Percentiles rank a stretch among this genome's conserved stretches.
Evolutionary conservation across 2,113 vertebrate species (phyloP).

Genomic region (Argyrosomus japonicus): DNA sequence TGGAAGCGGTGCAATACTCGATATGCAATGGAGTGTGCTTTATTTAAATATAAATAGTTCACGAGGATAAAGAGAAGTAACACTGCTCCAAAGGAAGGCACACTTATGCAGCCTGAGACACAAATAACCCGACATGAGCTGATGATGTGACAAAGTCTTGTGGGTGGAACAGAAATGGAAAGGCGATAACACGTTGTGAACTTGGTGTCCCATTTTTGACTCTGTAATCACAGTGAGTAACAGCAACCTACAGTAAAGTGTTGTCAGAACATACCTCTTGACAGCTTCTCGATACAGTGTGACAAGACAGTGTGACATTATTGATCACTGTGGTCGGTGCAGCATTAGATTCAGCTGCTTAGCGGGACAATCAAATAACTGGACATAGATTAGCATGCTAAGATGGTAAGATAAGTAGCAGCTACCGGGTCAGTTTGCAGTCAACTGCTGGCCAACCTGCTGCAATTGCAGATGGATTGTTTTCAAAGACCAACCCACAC

Average conservation of each 20-base stretch:
- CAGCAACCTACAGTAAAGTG: background rate
- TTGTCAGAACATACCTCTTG: conserved; percentile 24
- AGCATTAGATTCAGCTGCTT: conserved; percentile 59
- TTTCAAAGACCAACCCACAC: conserved; percentile 44
- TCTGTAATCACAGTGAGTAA: conserved; percentile 16
- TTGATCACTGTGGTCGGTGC: conserved; percentile 58
- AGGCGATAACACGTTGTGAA: background rate
- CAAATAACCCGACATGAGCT: background rate
- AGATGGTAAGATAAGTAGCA: conserved; percentile 8
- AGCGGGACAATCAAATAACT: conserved; percentile 38
- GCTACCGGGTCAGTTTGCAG: conserved; percentile 9
- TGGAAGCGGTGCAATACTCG: background rate
- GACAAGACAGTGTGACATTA: conserved; percentile 50
- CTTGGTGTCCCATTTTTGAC: background rate
- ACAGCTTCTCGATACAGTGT: conserved; percentile 35
- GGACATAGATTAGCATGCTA: conserved; percentile 56
- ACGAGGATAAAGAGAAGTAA: conserved; percentile 17
- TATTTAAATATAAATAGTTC: conserved; percentile 3
- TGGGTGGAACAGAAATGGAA: background rate
- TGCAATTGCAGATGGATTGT: conserved; percentile 46
- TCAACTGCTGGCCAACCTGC: conserved; percentile 28
- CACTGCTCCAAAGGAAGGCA: background rate
- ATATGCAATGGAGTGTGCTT: conserved; percentile 12
- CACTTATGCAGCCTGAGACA: background rate
- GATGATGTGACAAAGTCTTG: background rate